These are phyloP conservation scores for Bubo blakistoni DNA, from an alignment of 2,113 vertebrate species.

Conservation along the genomic window DNA sequence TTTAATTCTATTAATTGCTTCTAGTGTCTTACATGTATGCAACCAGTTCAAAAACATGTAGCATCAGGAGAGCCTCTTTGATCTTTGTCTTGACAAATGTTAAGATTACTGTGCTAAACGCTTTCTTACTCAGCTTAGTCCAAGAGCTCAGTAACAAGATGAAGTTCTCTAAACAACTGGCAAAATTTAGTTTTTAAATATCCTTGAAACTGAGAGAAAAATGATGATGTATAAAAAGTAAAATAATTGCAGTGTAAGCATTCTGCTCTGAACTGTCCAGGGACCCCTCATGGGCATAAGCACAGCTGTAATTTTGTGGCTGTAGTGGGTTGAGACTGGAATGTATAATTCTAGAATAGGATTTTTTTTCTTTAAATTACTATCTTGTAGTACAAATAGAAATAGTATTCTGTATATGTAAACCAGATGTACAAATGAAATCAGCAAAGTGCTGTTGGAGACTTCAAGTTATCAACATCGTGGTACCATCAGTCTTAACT, in stretches of 20 bases:
- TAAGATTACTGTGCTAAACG: not conserved
- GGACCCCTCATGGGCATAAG: not conserved
- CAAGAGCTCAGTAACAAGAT: not conserved
- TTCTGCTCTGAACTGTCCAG: not conserved
- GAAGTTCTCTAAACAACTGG: not conserved
- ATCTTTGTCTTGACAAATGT: not conserved
- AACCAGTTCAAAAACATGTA: not conserved
- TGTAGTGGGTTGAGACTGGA: not conserved
- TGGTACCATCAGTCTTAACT: not conserved
- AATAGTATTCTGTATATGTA: not conserved
- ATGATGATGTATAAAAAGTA: not conserved
- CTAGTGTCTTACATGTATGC: not conserved
- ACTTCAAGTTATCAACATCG: not conserved
- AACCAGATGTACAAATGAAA: not conserved
- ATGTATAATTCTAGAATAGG: not conserved
- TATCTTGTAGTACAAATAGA: not conserved
- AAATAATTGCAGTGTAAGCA: not conserved
- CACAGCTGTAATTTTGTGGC: slow-evolving; percentile 35
- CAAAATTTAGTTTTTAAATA: not conserved
- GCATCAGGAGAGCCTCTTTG: not conserved
- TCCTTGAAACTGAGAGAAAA: not conserved
- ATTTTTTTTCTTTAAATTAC: not conserved
- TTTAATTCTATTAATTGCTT: not conserved
- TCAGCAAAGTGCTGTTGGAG: not conserved
- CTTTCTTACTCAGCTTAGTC: not conserved